Evolutionary conservation across 1,140 invertebrate species (phyloP), one percentile per base, ranked within the genome.

Genomic region (Augochlora pura): DNA sequence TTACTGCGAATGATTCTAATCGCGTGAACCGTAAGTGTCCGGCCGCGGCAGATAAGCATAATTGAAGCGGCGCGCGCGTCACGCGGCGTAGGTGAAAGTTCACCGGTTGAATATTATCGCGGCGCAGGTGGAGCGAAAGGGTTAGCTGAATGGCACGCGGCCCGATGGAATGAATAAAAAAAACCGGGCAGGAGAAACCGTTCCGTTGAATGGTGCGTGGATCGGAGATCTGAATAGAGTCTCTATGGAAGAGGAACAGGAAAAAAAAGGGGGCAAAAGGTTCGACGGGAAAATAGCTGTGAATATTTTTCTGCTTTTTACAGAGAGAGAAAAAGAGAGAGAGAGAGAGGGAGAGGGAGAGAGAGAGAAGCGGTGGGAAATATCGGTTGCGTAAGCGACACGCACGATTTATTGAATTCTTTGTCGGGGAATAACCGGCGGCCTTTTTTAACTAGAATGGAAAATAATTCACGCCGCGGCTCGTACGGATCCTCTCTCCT

Each of bases 91-190:
- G 42, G 25, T 46, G 70, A 63, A 72, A 72, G 59, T 62, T 39
- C 59, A 42, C 16, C 59, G 39, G 42, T 27, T 46, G 70, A 72
- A 72, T 63, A 21, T 25, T 57, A 63, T 46, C 70, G 70, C 39
- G 59, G 60, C 14, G 16, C 18, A 49, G 23, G 39, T 18, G 39
- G 42, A 16, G 27, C 38, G n/a, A 62, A 65, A 62, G 39, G 70
- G 70, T 72, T 63, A 21, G 46, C 23, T n/a, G 62, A 65, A 39
- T 54, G 14, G 39, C 25, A 8, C 1, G 64, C 64, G 64, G 46
- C 7, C 42, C 39, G n/a, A 21, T 27, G 62, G 64, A 54, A 74
- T 27, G 46, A 74, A 74, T 42, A 39, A 72, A 54, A 49, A n/a
- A n/a, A 42, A 6, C 42, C 46, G n/a, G 72, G 25, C 23, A 6